Base-by-base conservation (phyloP, 2,888 invertebrate species). In the Meiosimyza platycephala region DNA sequence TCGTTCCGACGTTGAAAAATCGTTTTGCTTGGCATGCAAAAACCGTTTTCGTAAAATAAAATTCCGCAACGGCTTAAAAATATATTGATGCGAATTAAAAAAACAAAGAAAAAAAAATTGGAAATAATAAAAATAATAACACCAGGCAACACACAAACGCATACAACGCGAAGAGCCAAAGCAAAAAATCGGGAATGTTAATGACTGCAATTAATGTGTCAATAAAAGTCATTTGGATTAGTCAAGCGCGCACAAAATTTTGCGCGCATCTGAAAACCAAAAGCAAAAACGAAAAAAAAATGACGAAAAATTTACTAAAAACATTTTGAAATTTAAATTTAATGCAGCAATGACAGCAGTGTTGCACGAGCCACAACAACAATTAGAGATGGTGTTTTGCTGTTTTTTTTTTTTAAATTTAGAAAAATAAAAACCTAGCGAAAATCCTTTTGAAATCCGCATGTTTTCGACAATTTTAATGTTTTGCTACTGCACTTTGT, bases 181-280 rank as follows among this genome's bases (percentile, higher is more conserved):
- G 71, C 65, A 50, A 69, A 59, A 71, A 52, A 2, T 63, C 54
- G 48, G 74, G 76, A 76, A 77, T 76, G 75, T 78, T 80, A 80
- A 82, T 83, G 80, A 79, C 78, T 76, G 82, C 85, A 83, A 85
- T 84, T 84, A 84, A 84, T 83, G 80, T 85, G 84, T 84, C 84
- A 84, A 84, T 85, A 84, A 81, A 84, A 85, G 80, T 80, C 85
- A 84, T 85, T 85, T 79, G 81, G 81, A 80, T 82, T 82, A 81
- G 78, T 75, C 77, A 76, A 54, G 51, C 65, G 52, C 28, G 54
- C 60, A 60, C 33, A 60, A 60, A 28, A 33, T 60, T 60, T 50
- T 18, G 48, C 63, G 50, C 16, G 64, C 64, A 47, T 13, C 28
- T 33, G 28, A 18, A 48, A 69, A 68, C 18, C 33, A 60, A 18